These are phyloP conservation scores for Caloenas nicobarica DNA, from an alignment of 2,113 vertebrate species.

Conservation along the genomic window DNA sequence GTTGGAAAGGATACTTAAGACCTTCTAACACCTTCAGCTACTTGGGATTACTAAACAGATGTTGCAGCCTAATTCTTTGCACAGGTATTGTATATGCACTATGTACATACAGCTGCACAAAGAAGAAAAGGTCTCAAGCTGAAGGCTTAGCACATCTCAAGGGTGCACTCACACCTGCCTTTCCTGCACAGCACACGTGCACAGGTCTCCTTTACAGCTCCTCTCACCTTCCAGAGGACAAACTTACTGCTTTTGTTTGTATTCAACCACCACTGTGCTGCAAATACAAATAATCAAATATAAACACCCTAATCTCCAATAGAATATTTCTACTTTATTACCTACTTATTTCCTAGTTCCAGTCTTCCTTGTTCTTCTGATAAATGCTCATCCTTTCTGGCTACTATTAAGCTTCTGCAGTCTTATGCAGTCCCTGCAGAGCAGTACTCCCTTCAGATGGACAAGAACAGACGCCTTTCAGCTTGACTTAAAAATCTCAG, in stretches of 20 bases:
- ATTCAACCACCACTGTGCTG: neutral
- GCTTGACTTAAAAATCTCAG: neutral
- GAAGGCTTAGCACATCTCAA: neutral
- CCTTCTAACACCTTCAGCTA: neutral
- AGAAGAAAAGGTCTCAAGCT: neutral
- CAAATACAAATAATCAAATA: neutral
- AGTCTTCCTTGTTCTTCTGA: neutral
- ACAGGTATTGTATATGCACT: neutral
- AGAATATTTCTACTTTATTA: neutral
- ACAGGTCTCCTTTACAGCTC: neutral
- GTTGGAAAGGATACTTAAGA: neutral
- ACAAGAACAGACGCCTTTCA: neutral
- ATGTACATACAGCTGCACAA: neutral
- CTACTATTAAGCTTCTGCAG: neutral
- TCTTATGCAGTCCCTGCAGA: neutral
- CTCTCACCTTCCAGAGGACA: neutral
- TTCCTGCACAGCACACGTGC: neutral
- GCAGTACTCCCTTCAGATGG: fast-evolving
- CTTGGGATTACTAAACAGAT: neutral
- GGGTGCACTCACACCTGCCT: neutral
- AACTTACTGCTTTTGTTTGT: neutral
- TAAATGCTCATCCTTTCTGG: neutral
- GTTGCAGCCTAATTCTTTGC: neutral
- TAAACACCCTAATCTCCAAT: neutral
- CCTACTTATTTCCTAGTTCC: neutral